A percentile compares a stretch with the other conserved stretches of the same genome.
Conservation (phyloP, 2,888 invertebrate species). For the Drosophila limbata region DNA sequence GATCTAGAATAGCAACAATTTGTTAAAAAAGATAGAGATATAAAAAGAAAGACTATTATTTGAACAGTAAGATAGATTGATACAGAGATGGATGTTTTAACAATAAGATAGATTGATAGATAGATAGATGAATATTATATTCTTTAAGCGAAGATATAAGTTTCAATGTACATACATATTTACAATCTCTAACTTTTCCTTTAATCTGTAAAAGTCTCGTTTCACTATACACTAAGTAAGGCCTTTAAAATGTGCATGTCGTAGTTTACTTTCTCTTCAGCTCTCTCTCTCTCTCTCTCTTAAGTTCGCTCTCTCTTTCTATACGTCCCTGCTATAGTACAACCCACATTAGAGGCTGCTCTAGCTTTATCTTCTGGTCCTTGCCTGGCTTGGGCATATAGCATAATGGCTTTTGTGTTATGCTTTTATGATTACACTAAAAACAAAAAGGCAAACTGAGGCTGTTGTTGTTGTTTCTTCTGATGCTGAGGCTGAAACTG, state of each 20-base stretch:
- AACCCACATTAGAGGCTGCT: slow-evolving; percentile 45
- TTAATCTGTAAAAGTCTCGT: background rate
- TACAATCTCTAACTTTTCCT: no score
- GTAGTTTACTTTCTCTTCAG: slow-evolving; percentile 8
- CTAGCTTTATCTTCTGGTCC: slow-evolving; percentile 43
- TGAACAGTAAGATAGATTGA: background rate
- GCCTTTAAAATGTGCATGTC: slow-evolving; percentile 31
- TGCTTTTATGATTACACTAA: slow-evolving; percentile 76
- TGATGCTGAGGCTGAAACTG: slow-evolving; percentile 22
- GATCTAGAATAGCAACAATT: no score
- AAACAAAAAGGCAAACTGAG: slow-evolving; percentile 41
- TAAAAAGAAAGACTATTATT: background rate
- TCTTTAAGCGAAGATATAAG: no score
- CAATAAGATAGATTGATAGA: background rate
- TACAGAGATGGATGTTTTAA: no score
- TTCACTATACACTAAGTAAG: background rate
- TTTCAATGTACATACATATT: no score
- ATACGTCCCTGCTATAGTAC: background rate
- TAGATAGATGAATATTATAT: no score
- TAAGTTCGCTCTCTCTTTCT: background rate
- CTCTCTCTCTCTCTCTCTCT: background rate
- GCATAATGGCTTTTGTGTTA: slow-evolving; percentile 75
- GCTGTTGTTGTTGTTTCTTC: slow-evolving; percentile 10
- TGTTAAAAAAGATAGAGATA: no score
- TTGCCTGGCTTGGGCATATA: slow-evolving; percentile 34